phyloP scores from a whole-genome alignment of 2,113 vertebrate species.

The Fregetta grallaria region DNA sequence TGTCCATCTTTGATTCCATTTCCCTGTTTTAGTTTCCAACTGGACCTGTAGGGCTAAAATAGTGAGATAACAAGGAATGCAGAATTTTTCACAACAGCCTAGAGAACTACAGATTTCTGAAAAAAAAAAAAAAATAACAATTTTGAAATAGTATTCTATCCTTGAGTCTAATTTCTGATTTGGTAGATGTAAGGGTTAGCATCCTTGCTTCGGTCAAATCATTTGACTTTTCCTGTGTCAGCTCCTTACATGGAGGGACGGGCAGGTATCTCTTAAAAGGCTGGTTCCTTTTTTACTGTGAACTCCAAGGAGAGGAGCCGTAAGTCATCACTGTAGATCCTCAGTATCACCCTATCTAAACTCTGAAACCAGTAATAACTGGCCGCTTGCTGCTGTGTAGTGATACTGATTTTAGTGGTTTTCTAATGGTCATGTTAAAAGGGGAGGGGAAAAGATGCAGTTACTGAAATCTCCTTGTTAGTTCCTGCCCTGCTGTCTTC shows the following conservation, averaged over 20 bases:
- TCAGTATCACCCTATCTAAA: background rate
- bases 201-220: background rate
- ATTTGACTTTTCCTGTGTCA: background rate
- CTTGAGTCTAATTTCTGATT: background rate
- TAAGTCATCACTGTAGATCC: background rate
- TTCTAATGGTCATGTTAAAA: background rate
- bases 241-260: rapidly evolving
- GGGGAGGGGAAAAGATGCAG: background rate
- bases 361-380: background rate
- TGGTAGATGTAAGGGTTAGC: background rate
- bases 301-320: background rate
- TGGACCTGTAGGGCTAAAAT: background rate
- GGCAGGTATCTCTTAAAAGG: background rate
- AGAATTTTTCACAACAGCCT: background rate
- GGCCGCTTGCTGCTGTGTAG: background rate
- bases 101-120: background rate
- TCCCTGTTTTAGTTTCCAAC: background rate
- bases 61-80: background rate
- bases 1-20: background rate
- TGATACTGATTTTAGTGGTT: background rate
- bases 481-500: background rate
- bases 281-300: background rate
- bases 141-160: background rate
- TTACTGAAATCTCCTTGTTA: background rate
- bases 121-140: background rate